Percentiles rank a stretch among this genome's conserved stretches.
Conservation (phyloP, 2,888 invertebrate genomes). For the Rotaria magnacalcarata region DNA sequence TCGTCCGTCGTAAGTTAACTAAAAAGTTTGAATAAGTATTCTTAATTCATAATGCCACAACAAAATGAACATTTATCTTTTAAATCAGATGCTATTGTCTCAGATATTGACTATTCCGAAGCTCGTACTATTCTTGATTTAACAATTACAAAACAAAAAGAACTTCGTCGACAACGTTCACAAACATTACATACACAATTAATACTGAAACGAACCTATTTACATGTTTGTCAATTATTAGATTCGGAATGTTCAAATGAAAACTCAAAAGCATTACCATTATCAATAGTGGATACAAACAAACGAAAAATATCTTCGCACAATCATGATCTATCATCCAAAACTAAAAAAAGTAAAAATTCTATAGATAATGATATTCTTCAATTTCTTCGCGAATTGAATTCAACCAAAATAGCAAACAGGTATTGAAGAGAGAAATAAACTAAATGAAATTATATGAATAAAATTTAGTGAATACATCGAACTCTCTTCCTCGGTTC, state of each 20-base stretch:
- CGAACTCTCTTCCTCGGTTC: background rate
- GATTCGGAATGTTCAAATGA: background rate
- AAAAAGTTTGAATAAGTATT: too few relatives aligned
- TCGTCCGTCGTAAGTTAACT: too few relatives aligned
- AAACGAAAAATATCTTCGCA: background rate
- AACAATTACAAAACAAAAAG: background rate
- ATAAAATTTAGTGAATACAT: background rate
- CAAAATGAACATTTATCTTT: background rate
- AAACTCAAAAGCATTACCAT: background rate
- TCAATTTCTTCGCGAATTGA: background rate
- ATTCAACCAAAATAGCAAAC: background rate
- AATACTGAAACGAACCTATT: background rate
- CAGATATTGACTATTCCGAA: constrained; percentile 2
- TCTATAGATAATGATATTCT: background rate
- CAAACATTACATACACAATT: background rate
- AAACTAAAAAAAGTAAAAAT: background rate
- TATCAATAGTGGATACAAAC: background rate
- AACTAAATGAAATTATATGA: background rate
- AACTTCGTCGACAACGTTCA: constrained; percentile 6
- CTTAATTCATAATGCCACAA: background rate
- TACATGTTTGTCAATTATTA: background rate
- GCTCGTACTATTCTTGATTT: background rate
- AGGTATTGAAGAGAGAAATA: background rate
- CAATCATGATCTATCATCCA: background rate
- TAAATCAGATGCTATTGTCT: background rate